These are phyloP conservation scores for Okamejei kenojei DNA, from an alignment of 2,797 vertebrate genomes.

Conservation along the genomic window DNA sequence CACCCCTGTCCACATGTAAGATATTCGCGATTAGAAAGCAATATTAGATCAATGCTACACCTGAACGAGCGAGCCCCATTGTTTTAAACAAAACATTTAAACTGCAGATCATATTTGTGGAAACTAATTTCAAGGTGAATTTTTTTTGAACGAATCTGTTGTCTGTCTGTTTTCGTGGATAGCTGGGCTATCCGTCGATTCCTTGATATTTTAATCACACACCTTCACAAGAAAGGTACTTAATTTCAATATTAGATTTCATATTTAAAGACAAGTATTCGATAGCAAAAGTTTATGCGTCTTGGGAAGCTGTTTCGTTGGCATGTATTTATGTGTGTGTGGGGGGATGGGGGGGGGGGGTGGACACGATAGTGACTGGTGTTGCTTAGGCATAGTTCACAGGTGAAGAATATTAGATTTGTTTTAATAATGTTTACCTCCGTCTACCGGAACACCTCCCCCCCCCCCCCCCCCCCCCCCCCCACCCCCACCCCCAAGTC, in stretches of 20 bases:
- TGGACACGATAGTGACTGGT: no score
- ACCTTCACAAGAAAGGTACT: slow-evolving; percentile 84
- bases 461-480: slow-evolving; percentile 34
- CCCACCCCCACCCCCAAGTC: neutral
- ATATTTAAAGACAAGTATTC: neutral
- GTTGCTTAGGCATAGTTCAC: slow-evolving; percentile 40
- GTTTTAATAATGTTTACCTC: slow-evolving; percentile 47
- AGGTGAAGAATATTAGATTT: slow-evolving; percentile 47
- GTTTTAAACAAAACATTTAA: neutral
- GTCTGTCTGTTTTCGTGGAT: slow-evolving; percentile 83
- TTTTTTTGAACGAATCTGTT: no score
- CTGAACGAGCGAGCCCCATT: neutral
- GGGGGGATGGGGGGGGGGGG: neutral
- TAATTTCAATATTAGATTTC: slow-evolving; percentile 56
- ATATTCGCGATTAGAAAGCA: neutral
- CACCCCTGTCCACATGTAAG: neutral
- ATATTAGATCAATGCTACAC: neutral
- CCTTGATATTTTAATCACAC: slow-evolving; percentile 87
- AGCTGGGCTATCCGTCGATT: slow-evolving; percentile 97
- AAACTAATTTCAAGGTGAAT: neutral
- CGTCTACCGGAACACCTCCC: slow-evolving; percentile 33
- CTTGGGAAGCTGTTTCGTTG: neutral
- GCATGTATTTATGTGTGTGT: neutral
- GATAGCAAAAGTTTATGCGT: neutral
- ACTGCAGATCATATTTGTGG: slow-evolving; percentile 43